Base-by-base conservation (phyloP, 2,113 vertebrate genomes). In the Nettapus auritus region DNA sequence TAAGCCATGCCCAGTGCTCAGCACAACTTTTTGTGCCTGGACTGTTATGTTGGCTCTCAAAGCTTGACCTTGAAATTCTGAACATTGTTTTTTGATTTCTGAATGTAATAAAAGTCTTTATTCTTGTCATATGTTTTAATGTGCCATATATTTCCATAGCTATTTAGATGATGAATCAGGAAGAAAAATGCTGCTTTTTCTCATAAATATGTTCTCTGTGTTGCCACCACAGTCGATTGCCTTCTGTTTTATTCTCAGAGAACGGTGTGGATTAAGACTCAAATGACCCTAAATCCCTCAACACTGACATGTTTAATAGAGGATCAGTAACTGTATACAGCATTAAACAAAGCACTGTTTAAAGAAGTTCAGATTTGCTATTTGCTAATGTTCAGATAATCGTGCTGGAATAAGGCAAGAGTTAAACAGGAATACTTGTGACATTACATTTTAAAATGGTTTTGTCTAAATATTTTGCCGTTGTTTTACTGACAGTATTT, bases 21-120 rank as follows among this genome's bases (percentile, higher is more conserved):
- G 48, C 53, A 82, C 60, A 62, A 6, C 16, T 64, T 73, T 92
- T 86, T 86, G 40, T 81, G 26, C 42, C 56, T 67, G 16, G 13
- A 19, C 33, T 25, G 8, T 4, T 44, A 6, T 9, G 28, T 29
- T 36, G 28, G 29, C 38, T 77, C 11, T 75, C 64, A 80, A 53
- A 91, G 29, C 10, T 84, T 90, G 76, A 66, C 52, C 57, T 91
- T 90, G 89, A 74, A 85, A 75, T 89, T 74, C 50, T 86, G 73
- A 91, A 82, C 18, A 20, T 26, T 48, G 34, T 36, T 83, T 79
- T 40, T 66, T 10, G 31, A 31, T 91, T 94, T 76, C 50, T 67
- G 31, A 83, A 48, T 52, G 33, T 66, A 90, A 59, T 94, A 75
- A 90, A 59, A 70, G 14, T 81, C 55, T 60, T 85, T 20, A n/a